phyloP scores from a whole-genome alignment of 2,113 vertebrate genomes.

The Scophthalmus maximus region DNA sequence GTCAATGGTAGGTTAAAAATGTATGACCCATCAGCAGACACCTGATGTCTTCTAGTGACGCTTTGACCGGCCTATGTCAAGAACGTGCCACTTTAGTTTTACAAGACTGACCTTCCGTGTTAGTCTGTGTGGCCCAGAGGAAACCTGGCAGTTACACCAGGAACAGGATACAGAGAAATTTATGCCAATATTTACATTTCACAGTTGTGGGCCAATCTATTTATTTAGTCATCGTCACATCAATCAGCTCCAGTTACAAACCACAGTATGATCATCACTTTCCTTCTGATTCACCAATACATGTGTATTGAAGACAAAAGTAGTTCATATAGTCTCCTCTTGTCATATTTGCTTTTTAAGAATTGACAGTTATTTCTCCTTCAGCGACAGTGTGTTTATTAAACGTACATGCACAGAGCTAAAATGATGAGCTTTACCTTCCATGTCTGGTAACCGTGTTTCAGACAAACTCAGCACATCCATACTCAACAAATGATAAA shows the following conservation, averaged over 20 bases:
- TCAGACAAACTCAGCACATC: not conserved
- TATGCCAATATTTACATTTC: not conserved
- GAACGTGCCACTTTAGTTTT: not conserved
- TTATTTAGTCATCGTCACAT: not conserved
- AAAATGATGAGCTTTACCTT: not conserved
- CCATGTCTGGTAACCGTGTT: not conserved
- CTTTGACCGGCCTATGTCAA: not conserved
- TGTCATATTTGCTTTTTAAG: not conserved
- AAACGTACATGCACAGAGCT: not conserved
- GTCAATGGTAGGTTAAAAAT: too few species aligned
- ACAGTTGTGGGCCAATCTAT: not conserved
- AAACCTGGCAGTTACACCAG: not conserved
- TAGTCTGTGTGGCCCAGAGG: not conserved
- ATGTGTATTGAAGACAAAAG: not conserved
- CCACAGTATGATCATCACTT: too few species aligned
- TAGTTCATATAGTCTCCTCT: not conserved
- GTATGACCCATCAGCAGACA: too few species aligned
- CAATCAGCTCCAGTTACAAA: constrained; percentile 1
- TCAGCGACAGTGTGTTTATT: not conserved
- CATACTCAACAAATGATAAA: not conserved
- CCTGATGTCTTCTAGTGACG: not conserved
- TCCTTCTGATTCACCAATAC: not conserved
- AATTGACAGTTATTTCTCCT: not conserved
- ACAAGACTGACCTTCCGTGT: too few species aligned
- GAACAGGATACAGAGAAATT: not conserved